These are phyloP conservation scores for Lates calcarifer DNA, from an alignment of 2,113 vertebrate genomes.

Conservation along the genomic window DNA sequence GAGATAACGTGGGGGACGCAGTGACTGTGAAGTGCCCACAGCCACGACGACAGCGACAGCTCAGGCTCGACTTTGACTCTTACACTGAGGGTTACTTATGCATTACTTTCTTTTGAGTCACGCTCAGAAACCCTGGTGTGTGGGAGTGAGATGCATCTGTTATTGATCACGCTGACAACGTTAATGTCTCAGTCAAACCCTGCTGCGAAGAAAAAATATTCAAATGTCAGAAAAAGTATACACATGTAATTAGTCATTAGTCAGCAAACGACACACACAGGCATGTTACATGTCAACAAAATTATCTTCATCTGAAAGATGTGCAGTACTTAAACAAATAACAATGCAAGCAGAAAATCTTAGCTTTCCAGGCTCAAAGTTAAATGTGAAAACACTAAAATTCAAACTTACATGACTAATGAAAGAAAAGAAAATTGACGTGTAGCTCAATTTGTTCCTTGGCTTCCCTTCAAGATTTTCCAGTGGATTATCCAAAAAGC, in stretches of 20 bases:
- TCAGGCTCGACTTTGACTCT: slow-evolving; percentile 45
- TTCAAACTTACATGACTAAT: slow-evolving; percentile 6
- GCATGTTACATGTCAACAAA: not conserved
- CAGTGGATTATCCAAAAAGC: slow-evolving; percentile 58
- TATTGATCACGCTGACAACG: slow-evolving; percentile 52
- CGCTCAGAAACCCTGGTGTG: slow-evolving; percentile 24
- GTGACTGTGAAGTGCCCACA: slow-evolving; percentile 42
- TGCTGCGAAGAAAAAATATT: slow-evolving; percentile 4
- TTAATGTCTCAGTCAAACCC: not conserved
- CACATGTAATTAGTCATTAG: slow-evolving; percentile 9
- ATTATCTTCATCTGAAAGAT: not conserved
- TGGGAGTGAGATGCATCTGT: slow-evolving; percentile 65
- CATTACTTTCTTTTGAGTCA: slow-evolving; percentile 58
- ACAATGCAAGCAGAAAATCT: not conserved
- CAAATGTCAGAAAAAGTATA: slow-evolving; percentile 5
- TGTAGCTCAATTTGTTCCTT: slow-evolving; percentile 57
- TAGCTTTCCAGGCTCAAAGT: not conserved
- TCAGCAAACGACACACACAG: not conserved
- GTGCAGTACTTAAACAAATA: not conserved
- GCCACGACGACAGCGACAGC: slow-evolving; percentile 35
- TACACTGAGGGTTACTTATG: slow-evolving; percentile 39
- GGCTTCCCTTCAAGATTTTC: slow-evolving; percentile 54
- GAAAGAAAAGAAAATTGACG: not conserved
- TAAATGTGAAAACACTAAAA: slow-evolving; percentile 1
- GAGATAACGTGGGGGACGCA: slow-evolving; percentile 7